Conservation (phyloP, 2,113 vertebrate species). For the Chinchilla lanigera region DNA sequence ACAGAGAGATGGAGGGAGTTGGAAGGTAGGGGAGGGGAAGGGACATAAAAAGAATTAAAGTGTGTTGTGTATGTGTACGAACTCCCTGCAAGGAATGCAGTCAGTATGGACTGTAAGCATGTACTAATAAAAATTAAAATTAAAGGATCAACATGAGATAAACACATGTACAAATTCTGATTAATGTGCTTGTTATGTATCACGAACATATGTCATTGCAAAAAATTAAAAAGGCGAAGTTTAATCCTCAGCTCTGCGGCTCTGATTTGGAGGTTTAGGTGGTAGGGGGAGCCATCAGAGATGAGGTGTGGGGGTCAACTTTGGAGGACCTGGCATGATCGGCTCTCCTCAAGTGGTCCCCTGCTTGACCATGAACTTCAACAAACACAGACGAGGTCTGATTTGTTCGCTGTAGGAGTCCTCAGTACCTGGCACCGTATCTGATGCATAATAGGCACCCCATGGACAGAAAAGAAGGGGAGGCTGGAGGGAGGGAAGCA, state of each 20-base stretch:
- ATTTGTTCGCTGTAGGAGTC: neutral
- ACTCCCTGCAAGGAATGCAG: neutral
- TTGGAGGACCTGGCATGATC: neutral
- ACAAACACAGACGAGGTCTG: neutral
- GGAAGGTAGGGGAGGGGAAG: neutral
- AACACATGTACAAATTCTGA: neutral
- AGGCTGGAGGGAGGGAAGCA: neutral
- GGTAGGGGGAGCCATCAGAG: neutral
- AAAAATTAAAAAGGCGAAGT: neutral
- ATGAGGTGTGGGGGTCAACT: neutral
- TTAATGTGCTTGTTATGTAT: neutral
- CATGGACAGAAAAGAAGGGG: neutral
- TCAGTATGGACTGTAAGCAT: neutral
- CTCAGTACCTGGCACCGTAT: neutral
- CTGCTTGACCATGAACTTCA: neutral
- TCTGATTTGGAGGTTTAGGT: slow-evolving; percentile 13
- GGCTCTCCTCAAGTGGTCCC: neutral
- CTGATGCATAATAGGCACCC: neutral
- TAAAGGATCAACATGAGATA: neutral
- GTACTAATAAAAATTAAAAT: neutral
- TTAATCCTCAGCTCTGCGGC: neutral
- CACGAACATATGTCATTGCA: neutral
- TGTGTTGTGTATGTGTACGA: neutral
- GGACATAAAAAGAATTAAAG: neutral
- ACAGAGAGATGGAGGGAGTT: neutral